Evolutionary conservation across 2,888 invertebrate genomes (phyloP).

Genomic region (Stratiomys singularior): DNA sequence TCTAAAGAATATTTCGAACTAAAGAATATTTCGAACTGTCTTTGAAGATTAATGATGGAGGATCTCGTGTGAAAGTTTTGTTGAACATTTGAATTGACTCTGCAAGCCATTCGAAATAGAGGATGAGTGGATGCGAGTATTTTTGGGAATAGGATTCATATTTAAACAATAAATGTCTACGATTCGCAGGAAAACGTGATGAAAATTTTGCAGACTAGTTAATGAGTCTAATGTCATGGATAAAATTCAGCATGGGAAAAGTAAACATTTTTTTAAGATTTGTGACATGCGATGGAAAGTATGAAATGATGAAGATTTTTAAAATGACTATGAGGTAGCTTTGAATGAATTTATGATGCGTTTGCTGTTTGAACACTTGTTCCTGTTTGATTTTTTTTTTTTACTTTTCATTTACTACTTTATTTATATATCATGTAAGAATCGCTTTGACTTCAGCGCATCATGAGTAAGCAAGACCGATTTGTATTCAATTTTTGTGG

Average conservation of each 20-base stretch:
- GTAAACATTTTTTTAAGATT: not conserved
- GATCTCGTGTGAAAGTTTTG: constrained; percentile 24
- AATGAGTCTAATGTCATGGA: constrained; percentile 16
- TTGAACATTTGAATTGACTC: not conserved
- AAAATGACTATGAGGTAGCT: constrained; percentile 9
- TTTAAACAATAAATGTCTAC: not conserved
- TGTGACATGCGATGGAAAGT: not conserved
- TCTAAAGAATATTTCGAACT: too few species aligned
- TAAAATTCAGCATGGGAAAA: not conserved
- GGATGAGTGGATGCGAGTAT: constrained; percentile 14
- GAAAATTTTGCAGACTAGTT: not conserved
- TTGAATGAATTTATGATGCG: not conserved
- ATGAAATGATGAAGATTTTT: constrained; percentile 1
- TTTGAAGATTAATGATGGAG: not conserved
- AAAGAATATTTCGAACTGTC: constrained; percentile 22
- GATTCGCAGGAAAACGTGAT: not conserved
- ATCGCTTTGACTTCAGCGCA: too few species aligned
- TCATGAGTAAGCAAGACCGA: too few species aligned
- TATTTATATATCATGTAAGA: too few species aligned
- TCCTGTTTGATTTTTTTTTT: not conserved
- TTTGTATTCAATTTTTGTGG: too few species aligned
- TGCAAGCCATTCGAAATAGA: not conserved
- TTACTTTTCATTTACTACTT: too few species aligned
- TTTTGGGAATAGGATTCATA: constrained; percentile 13
- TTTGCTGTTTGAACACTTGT: not conserved